Evolutionary conservation across 1,140 invertebrate species (phyloP).

Genomic region (Gyrodactylus bullatarudis): DNA sequence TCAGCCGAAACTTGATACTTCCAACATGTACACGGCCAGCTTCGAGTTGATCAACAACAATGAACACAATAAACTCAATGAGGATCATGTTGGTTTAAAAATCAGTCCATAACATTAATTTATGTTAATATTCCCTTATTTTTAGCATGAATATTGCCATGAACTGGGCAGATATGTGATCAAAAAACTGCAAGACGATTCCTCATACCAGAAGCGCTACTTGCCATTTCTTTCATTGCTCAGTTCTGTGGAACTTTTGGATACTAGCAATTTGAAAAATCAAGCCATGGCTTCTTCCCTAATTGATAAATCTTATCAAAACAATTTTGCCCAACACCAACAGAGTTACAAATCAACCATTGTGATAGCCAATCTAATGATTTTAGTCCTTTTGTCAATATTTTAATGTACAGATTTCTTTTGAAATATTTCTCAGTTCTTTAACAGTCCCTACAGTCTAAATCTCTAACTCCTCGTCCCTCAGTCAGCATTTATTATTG

Average conservation of each 20-base stretch:
- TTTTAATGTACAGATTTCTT: no score
- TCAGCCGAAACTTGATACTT: neutral
- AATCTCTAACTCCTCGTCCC: no score
- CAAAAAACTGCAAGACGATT: neutral
- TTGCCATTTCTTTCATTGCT: neutral
- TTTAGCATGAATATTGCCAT: neutral
- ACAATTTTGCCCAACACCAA: no score
- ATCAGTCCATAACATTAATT: neutral
- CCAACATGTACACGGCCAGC: neutral
- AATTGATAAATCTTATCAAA: no score
- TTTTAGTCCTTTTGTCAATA: no score
- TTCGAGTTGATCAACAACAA: neutral
- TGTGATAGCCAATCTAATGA: no score
- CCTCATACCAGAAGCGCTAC: neutral
- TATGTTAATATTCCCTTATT: neutral
- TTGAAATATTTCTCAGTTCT: no score
- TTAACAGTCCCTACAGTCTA: no score
- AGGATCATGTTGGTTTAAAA: neutral
- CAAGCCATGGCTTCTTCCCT: no score
- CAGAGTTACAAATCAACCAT: no score
- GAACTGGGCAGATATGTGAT: neutral
- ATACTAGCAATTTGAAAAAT: no score
- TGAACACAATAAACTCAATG: neutral
- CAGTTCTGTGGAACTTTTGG: neutral
- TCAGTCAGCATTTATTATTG: no score